These are phyloP conservation scores for Acleris emargana DNA, from an alignment of 2,888 invertebrate species.

Conservation along the genomic window DNA sequence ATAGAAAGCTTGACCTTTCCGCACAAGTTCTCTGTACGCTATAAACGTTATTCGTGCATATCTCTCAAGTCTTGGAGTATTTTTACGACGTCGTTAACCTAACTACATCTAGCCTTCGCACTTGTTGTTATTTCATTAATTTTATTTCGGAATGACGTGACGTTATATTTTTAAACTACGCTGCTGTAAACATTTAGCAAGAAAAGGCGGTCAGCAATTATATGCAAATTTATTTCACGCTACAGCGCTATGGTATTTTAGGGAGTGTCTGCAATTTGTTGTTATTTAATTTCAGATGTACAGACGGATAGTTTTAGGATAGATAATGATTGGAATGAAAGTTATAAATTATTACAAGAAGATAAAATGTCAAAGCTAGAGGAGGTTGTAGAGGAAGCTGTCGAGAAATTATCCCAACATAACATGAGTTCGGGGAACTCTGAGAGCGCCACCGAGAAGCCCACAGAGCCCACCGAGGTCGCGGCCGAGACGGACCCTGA, in stretches of 20 bases:
- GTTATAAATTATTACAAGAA: conserved; percentile 41
- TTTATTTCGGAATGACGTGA: conserved; percentile 36
- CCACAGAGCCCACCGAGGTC: conserved; percentile 2
- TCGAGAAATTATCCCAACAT: conserved; percentile 41
- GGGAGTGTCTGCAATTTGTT: conserved; percentile 7
- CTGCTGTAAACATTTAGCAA: conserved; percentile 22
- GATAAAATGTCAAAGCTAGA: conserved; percentile 59
- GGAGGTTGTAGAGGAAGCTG: conserved; percentile 65
- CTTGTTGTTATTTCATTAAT: conserved; percentile 34
- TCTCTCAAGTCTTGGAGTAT: conserved; percentile 7
- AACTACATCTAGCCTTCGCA: conserved; percentile 32
- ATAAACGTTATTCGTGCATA: conserved; percentile 8
- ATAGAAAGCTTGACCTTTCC: conserved; percentile 1
- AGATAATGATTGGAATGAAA: conserved; percentile 27
- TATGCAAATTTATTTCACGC: conserved; percentile 30
- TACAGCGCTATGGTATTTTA: conserved; percentile 15
- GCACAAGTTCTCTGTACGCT: no score
- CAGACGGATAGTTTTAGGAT: conserved; percentile 34
- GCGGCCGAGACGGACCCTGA: not conserved
- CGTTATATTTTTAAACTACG: conserved; percentile 31
- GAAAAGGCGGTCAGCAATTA: conserved; percentile 32
- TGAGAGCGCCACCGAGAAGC: conserved; percentile 8
- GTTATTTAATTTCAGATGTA: conserved; percentile 27
- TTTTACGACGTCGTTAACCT: conserved; percentile 31
- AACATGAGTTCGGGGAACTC: conserved; percentile 24